Evolutionary conservation across 2,888 invertebrate species (phyloP).

Genomic region (Oscheius sp.): DNA sequence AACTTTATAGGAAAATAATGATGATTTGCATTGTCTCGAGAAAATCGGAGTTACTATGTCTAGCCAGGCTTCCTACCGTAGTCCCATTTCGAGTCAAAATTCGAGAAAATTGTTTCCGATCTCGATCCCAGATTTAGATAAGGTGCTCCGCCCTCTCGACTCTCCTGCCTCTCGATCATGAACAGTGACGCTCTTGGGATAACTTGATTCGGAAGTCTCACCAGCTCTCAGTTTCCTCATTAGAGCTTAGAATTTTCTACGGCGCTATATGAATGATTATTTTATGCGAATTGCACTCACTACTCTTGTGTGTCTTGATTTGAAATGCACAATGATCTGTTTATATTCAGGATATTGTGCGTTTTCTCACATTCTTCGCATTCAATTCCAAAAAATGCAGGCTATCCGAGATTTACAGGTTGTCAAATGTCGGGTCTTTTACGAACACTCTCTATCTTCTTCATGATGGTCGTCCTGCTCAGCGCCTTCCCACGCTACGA

Average conservation of each 20-base stretch:
- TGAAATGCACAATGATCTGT: not conserved
- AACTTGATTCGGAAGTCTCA: not conserved
- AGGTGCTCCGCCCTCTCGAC: too few relatives aligned
- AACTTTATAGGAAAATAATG: too few relatives aligned
- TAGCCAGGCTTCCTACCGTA: too few relatives aligned
- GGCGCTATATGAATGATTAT: too few relatives aligned
- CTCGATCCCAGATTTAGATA: too few relatives aligned
- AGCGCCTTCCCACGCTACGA: constrained; percentile 3
- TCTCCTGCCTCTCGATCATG: too few relatives aligned
- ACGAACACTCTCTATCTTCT: constrained; percentile 1
- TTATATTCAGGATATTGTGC: not conserved
- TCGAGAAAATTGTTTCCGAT: too few relatives aligned
- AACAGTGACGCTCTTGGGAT: not conserved
- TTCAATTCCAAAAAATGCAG: not conserved
- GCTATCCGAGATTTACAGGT: not conserved
- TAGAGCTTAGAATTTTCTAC: too few relatives aligned
- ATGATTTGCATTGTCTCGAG: too few relatives aligned
- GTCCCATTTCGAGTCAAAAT: too few relatives aligned
- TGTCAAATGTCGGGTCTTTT: constrained; percentile 22
- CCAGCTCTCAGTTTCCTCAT: not conserved
- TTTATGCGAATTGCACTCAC: too few relatives aligned
- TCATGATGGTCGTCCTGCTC: constrained; percentile 9
- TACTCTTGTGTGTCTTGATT: not conserved
- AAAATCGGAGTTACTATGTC: too few relatives aligned
- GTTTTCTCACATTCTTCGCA: not conserved